Evolutionary conservation across 1,140 invertebrate genomes (phyloP).

Genomic region (Colletes gigas): DNA sequence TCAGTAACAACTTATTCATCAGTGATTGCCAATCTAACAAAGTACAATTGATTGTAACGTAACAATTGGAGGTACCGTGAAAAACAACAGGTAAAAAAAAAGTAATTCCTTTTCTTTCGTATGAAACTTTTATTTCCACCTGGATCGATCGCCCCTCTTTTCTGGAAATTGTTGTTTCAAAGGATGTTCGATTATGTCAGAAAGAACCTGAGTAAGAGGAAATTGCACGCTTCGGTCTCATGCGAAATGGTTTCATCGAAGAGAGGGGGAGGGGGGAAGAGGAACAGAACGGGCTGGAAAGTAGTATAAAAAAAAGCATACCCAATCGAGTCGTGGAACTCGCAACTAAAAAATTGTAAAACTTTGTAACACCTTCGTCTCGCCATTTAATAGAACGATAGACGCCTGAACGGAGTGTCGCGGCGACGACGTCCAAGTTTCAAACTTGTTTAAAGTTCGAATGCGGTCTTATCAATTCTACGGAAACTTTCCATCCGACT

Average conservation of each 20-base stretch:
- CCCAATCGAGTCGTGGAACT: background rate
- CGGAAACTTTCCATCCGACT: conserved; percentile 52
- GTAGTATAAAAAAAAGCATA: background rate
- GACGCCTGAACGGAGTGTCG: conserved; percentile 41
- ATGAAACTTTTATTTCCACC: background rate
- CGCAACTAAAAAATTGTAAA: conserved; percentile 50
- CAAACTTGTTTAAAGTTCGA: conserved; percentile 67
- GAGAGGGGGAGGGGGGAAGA: background rate
- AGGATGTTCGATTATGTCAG: conserved; percentile 3
- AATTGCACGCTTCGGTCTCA: background rate
- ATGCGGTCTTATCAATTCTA: conserved; percentile 63
- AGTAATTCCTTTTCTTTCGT: too few species aligned
- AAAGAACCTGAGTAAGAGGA: background rate
- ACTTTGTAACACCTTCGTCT: conserved; percentile 43
- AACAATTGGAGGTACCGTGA: too few species aligned
- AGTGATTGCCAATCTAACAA: too few species aligned
- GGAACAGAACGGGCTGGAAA: background rate
- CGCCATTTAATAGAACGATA: conserved; percentile 55
- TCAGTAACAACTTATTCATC: too few species aligned
- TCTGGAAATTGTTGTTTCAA: too few species aligned
- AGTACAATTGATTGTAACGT: too few species aligned
- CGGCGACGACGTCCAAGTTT: conserved; percentile 49
- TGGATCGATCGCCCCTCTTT: background rate
- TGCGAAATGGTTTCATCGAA: background rate
- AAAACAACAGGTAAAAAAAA: too few species aligned